phyloP scores from a whole-genome alignment of 2,888 invertebrate species.

The Drosophila maculinotata region DNA sequence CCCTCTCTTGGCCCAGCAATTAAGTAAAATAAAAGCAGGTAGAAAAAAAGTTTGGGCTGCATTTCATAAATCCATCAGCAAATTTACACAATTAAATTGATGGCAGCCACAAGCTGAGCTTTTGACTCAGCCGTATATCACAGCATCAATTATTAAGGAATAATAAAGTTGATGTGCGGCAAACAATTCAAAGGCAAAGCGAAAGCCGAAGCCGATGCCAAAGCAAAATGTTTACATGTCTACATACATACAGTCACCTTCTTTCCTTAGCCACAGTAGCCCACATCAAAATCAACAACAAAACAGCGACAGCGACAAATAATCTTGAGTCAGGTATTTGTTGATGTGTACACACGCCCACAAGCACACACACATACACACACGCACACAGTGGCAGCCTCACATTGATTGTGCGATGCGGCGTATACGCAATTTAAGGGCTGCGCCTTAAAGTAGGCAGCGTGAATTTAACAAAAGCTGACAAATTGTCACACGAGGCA shows the following conservation, averaged over 20 bases:
- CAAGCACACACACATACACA: slow-evolving; percentile 3
- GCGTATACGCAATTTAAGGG: slow-evolving; percentile 50
- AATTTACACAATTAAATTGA: slow-evolving; percentile 52
- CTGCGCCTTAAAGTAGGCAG: slow-evolving; percentile 58
- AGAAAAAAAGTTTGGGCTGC: slow-evolving; percentile 22
- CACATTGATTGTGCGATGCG: slow-evolving; percentile 15
- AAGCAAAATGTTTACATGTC: slow-evolving; percentile 13
- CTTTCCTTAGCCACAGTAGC: slow-evolving; percentile 4
- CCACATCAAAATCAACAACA: slow-evolving; percentile 13
- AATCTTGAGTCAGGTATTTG: slow-evolving; percentile 61
- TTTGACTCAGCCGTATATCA: slow-evolving; percentile 9
- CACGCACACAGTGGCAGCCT: slow-evolving; percentile 1
- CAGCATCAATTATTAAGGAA: slow-evolving; percentile 58
- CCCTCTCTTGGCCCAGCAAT: slow-evolving; percentile 55
- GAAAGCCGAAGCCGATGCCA: slow-evolving; percentile 1
- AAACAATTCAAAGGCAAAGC: slow-evolving; percentile 45
- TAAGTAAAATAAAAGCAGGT: slow-evolving; percentile 54
- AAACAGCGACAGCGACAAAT: slow-evolving; percentile 44
- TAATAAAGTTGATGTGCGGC: slow-evolving; percentile 58
- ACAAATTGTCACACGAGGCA: slow-evolving; percentile 54
- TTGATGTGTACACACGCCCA: slow-evolving; percentile 24
- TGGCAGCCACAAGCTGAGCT: slow-evolving; percentile 8
- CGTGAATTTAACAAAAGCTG: slow-evolving; percentile 59
- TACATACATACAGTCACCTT: slow-evolving; percentile 4
- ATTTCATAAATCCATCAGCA: slow-evolving; percentile 59